phyloP scores from a whole-genome alignment of 2,113 vertebrate species.

The Anseranas semipalmata region DNA sequence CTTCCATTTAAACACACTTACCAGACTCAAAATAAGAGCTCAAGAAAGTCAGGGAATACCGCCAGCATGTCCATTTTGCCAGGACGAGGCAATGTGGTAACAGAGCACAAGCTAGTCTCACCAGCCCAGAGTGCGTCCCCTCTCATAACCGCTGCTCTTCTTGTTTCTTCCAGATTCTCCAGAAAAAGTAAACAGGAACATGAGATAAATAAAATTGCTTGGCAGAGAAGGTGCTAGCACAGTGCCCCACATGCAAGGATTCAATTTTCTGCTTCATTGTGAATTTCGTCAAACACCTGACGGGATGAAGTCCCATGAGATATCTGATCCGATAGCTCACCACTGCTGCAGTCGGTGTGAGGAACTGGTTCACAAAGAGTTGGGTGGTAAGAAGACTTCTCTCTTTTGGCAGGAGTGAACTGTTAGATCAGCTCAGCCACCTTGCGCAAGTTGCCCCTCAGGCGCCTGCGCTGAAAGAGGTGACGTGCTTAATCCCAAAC shows the following conservation, averaged over 20 bases:
- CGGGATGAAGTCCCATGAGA: background rate
- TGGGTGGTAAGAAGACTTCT: background rate
- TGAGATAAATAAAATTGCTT: background rate
- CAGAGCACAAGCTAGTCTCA: background rate
- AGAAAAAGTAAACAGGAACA: background rate
- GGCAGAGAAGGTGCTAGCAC: background rate
- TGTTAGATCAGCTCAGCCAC: background rate
- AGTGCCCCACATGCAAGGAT: background rate
- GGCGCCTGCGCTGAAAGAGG: fast-evolving
- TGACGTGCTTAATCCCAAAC: background rate
- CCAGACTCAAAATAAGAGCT: background rate
- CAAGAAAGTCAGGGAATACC: background rate
- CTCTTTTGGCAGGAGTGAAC: background rate
- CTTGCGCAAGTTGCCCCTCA: background rate
- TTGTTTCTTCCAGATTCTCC: background rate
- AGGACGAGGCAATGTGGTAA: background rate
- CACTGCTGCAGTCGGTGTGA: background rate
- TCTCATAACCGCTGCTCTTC: background rate
- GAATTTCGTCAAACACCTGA: background rate
- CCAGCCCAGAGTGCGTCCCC: background rate
- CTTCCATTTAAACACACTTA: background rate
- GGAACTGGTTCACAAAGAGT: background rate
- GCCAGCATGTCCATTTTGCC: background rate
- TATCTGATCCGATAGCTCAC: background rate
- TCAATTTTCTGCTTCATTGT: background rate